Conservation (phyloP, 2,888 invertebrate species). For the Philhelius pedissequus region DNA sequence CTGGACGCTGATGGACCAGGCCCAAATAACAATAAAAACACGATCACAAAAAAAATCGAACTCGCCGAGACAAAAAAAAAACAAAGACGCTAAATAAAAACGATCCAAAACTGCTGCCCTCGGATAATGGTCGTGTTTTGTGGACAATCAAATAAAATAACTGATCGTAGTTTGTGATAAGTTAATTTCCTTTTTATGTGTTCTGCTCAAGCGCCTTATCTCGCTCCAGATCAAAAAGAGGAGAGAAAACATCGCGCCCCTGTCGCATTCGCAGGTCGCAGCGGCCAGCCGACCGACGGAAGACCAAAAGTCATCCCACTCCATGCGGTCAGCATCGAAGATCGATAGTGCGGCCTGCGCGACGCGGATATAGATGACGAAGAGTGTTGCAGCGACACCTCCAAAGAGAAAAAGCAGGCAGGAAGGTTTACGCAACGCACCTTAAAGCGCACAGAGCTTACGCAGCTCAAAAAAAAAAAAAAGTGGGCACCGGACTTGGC, state of each 20-base stretch:
- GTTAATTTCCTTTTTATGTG: slow-evolving; percentile 80
- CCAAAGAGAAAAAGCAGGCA: slow-evolving; percentile 33
- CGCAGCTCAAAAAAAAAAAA: slow-evolving; percentile 45
- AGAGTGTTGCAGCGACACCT: slow-evolving; percentile 5
- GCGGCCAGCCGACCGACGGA: neutral
- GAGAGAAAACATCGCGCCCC: slow-evolving; percentile 66
- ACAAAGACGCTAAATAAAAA: slow-evolving; percentile 53
- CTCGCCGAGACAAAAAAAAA: slow-evolving; percentile 8
- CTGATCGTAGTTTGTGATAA: slow-evolving; percentile 79
- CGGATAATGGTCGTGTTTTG: slow-evolving; percentile 79
- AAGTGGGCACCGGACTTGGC: slow-evolving; percentile 61
- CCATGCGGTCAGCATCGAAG: neutral
- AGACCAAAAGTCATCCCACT: slow-evolving; percentile 34
- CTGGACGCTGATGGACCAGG: slow-evolving; percentile 32
- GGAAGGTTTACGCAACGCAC: slow-evolving; percentile 23
- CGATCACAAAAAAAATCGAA: slow-evolving; percentile 9
- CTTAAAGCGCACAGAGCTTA: slow-evolving; percentile 21
- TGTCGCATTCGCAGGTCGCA: slow-evolving; percentile 29
- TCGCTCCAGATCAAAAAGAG: slow-evolving; percentile 69
- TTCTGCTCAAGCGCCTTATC: slow-evolving; percentile 72
- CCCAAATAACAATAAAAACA: slow-evolving; percentile 52
- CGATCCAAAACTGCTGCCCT: slow-evolving; percentile 68
- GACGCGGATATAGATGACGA: too few relatives aligned
- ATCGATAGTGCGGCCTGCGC: too few relatives aligned
- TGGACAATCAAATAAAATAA: slow-evolving; percentile 79